Percentiles rank a stretch among this genome's conserved stretches.
These are phyloP conservation scores for Amphipyra tragopoginis DNA, from an alignment of 2,888 invertebrate species.

Conservation along the genomic window DNA sequence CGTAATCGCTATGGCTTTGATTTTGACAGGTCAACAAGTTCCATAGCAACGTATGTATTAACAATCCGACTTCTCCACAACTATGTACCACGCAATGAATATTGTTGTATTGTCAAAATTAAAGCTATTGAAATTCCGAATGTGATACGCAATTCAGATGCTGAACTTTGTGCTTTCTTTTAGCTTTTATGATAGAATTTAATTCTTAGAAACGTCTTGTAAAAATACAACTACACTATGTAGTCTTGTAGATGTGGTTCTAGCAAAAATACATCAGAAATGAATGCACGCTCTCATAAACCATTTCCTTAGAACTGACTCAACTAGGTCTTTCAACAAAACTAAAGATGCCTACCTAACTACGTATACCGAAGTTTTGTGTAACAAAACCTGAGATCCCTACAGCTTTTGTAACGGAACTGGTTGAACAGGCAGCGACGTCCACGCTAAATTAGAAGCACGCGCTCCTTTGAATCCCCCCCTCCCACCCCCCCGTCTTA, in stretches of 20 bases:
- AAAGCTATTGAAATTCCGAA: too few species aligned
- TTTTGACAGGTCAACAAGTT: too few species aligned
- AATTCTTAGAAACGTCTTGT: not conserved
- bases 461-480: conserved; percentile 72
- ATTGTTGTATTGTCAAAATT: too few species aligned
- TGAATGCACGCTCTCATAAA: not conserved
- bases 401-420: conserved; percentile 77
- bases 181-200: not conserved
- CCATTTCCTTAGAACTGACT: conserved; percentile 10
- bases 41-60: too few species aligned
- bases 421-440: conserved; percentile 73
- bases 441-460: conserved; percentile 69
- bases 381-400: conserved; percentile 70
- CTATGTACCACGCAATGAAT: too few species aligned
- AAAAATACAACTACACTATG: not conserved
- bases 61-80: too few species aligned
- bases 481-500: conserved; percentile 67
- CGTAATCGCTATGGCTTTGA: too few species aligned
- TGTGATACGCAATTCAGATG: too few species aligned
- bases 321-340: conserved; percentile 31
- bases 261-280: not conserved
- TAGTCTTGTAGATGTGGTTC: too few species aligned
- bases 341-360: conserved; percentile 26
- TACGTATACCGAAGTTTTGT: conserved; percentile 42
- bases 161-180: too few species aligned